phyloP scores from a whole-genome alignment of 2,888 invertebrate genomes.

The Oxytorus armatus region DNA sequence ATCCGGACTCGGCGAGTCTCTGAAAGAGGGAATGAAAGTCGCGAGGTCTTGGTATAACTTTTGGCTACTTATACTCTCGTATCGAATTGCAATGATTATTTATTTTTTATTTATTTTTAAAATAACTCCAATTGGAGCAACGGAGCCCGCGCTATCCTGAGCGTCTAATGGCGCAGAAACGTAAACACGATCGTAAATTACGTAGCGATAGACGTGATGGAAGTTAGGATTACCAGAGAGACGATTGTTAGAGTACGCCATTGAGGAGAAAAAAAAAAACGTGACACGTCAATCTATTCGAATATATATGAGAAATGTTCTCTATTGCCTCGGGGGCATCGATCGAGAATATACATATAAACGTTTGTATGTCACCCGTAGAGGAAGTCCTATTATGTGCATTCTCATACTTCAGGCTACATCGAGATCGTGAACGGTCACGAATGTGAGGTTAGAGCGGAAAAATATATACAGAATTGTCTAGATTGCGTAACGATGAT shows the following conservation, averaged over 20 bases:
- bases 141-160: background rate
- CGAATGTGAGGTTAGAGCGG: too few relatives aligned
- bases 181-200: slow-evolving; percentile 73
- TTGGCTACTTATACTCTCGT: background rate
- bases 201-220: slow-evolving; percentile 52
- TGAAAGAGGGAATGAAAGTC: slow-evolving; percentile 48
- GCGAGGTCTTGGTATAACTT: background rate
- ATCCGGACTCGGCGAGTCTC: slow-evolving; percentile 42
- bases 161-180: background rate
- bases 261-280: slow-evolving; percentile 63
- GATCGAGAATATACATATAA: slow-evolving; percentile 18
- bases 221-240: background rate
- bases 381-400: slow-evolving; percentile 40
- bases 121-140: too few relatives aligned
- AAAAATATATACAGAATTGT: too few relatives aligned
- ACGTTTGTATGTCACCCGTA: slow-evolving; percentile 42
- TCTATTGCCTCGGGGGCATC: slow-evolving; percentile 25
- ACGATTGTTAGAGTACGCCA: slow-evolving; percentile 67
- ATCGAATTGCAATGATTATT: too few relatives aligned
- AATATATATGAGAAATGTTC: slow-evolving; percentile 44
- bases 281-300: slow-evolving; percentile 42
- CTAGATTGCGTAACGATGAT: too few relatives aligned
- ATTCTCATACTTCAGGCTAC: too few relatives aligned
- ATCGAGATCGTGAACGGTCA: too few relatives aligned
- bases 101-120: too few relatives aligned